These are phyloP conservation scores for Andrena haemorrhoa DNA, from an alignment of 2,888 invertebrate genomes.

Conservation along the genomic window DNA sequence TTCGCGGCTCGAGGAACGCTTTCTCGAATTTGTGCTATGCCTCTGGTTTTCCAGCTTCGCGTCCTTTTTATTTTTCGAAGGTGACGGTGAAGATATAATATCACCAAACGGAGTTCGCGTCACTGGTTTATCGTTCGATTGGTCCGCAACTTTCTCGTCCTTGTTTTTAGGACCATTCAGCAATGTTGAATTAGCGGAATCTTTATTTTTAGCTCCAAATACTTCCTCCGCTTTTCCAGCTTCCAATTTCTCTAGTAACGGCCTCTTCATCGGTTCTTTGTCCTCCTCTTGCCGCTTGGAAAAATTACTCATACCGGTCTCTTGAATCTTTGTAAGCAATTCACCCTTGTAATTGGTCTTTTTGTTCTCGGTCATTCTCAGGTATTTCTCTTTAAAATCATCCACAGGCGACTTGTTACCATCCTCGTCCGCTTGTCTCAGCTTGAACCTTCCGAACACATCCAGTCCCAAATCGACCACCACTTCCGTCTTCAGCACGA, in stretches of 20 bases:
- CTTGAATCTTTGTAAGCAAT: constrained; percentile 74
- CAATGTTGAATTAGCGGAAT: not conserved
- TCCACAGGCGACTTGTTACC: constrained; percentile 44
- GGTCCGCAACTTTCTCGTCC: constrained; percentile 13
- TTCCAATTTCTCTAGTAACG: constrained; percentile 76
- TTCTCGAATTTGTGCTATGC: constrained; percentile 40
- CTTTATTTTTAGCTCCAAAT: constrained; percentile 64
- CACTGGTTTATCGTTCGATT: constrained; percentile 39
- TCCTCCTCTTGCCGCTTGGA: constrained; percentile 73
- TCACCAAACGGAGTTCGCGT: constrained; percentile 79
- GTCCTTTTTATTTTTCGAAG: constrained; percentile 20
- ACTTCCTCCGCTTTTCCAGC: constrained; percentile 72
- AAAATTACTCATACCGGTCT: constrained; percentile 71
- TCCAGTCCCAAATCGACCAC: constrained; percentile 77
- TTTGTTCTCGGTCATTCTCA: constrained; percentile 68
- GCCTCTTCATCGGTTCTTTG: constrained; percentile 71
- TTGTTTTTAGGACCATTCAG: constrained; percentile 22
- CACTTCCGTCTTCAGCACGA: constrained; percentile 80
- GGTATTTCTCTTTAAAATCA: constrained; percentile 78
- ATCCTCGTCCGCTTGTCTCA: constrained; percentile 70
- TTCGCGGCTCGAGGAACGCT: constrained; percentile 60
- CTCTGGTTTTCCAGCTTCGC: not conserved
- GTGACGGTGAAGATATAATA: constrained; percentile 62
- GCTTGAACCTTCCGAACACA: constrained; percentile 81
- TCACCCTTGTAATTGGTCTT: constrained; percentile 74